Evolutionary conservation across 2,888 invertebrate genomes (phyloP).

Genomic region (Pediacus dermestoides): DNA sequence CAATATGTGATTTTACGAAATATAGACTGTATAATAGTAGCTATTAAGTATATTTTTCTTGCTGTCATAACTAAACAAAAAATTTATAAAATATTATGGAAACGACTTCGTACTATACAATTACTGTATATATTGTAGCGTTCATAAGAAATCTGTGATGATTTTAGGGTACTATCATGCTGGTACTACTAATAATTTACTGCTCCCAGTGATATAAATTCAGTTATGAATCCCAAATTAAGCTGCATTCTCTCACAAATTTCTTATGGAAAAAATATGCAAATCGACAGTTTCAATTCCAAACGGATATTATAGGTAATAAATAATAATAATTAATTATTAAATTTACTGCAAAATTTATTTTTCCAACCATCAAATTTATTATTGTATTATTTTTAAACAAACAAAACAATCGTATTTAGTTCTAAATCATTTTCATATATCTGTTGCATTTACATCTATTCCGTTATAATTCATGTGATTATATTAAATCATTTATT

Average conservation of each 20-base stretch:
- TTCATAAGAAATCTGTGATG: no score
- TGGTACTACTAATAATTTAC: no score
- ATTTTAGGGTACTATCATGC: no score
- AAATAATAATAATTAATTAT: no score
- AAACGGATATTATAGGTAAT: not conserved
- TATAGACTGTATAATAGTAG: conserved; percentile 48
- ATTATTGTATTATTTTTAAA: not conserved
- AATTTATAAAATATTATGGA: no score
- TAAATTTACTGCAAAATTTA: no score
- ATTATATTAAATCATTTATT: conserved; percentile 4
- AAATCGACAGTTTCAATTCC: no score
- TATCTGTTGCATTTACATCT: conserved; percentile 5
- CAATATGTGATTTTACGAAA: conserved; percentile 47
- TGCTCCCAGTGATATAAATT: no score
- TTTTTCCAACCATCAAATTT: not conserved
- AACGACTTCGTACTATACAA: no score
- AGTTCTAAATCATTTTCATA: conserved; percentile 2
- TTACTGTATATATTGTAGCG: no score
- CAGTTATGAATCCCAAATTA: no score
- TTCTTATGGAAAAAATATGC: not conserved
- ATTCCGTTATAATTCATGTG: conserved; percentile 6
- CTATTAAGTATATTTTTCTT: conserved; percentile 38
- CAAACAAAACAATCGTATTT: not conserved
- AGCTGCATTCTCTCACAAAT: no score
- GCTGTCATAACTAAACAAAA: conserved; percentile 8